Evolutionary conservation across 2,888 invertebrate genomes (phyloP), one percentile per base, ranked within the genome.

Genomic region (Callyntrura guangdongensis): DNA sequence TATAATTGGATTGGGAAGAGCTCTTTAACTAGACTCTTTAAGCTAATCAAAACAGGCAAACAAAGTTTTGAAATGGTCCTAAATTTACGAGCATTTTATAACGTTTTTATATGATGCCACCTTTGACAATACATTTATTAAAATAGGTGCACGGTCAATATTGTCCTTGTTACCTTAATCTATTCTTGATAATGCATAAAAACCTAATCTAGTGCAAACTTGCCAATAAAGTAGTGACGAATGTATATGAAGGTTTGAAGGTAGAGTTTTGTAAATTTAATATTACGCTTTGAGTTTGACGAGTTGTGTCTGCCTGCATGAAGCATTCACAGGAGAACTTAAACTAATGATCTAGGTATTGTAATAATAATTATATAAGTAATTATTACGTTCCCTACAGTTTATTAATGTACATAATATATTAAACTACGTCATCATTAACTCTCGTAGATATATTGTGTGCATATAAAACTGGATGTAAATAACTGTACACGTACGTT

Each of bases 241-340:
- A 36, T 47, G 14, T 59, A 17, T 61, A 59, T 56, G 27, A 81
- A 81, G 22, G 8, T 59, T 36, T 59, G 61, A 47, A 20, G 64
- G 64, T 83, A 45, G 36, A 36, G 36, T 20, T 14, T 22, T 83
- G 45, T 84, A 85, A 49, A 82, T 27, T 79, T 89, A 84, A 85
- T 89, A 89, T 89, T 85, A 89, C 89, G 89, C 77, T 79, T 84
- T 89, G 64, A 79, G 89, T 89, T 89, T 89, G 90, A 90, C 90
- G 85, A 90, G 90, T 90, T 86, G 90, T 90, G 90, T 67, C 25
- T 81, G 90, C 86, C 25, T 81, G 90, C 86, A 17, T 64, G 49
- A 86, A 90, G 90, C 90, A 90, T 64, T 22, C 90, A 90, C 90
- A n/a, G 82, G 59, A 82, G 20, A 72, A 81, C 36, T 79, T 79